Base-by-base conservation (phyloP, 2,888 invertebrate genomes). In the Lagria hirta region DNA sequence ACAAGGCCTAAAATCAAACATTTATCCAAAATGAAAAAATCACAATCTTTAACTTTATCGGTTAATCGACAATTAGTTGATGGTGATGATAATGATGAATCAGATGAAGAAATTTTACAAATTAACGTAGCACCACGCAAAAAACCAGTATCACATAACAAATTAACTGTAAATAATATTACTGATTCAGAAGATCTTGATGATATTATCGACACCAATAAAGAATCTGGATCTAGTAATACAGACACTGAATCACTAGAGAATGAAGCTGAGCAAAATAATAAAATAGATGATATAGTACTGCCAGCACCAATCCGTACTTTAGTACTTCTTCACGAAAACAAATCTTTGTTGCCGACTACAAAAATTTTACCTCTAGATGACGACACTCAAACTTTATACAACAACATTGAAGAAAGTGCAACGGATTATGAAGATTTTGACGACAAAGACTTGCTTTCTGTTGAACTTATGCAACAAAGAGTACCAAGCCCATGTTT, bases 221-320 rank as follows among this genome's bases (percentile, higher is more conserved):
- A 18, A 21, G 11, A 21, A n/a, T 27, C 23, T 13, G 12, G 10
- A 3, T 8, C 29, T n/a, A 14, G 7, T 5, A 37, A 36, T 3
- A 75, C 74, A 2, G 75, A 74, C 51, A 50, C 66, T 1, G 75
- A 75, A 55, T 71, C 51, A 12, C 33, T 59, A 22, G 54, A 55
- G 26, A 55, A 35, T 4, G 17, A 47, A 57, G 43, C 20, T 46
- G 65, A 62, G 10, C 56, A 59, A 16, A 58, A 58, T 34, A 11
- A 17, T 6, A 56, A 63, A 14, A 41, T 43, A 3, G 49, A 44
- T 3, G 63, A 63, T 15, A 49, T 68, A 3, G 46, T 45, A 26
- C 41, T 78, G 27, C 77, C 78, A 4, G 57, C 66, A 13, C 65
- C 74, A 6, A 69, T 70, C 27, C 68, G 77, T 35, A 75, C 75